Percentiles rank a stretch among this genome's conserved stretches.
Conservation (phyloP, 2,888 invertebrate species). For the Stomorhina lunata region DNA sequence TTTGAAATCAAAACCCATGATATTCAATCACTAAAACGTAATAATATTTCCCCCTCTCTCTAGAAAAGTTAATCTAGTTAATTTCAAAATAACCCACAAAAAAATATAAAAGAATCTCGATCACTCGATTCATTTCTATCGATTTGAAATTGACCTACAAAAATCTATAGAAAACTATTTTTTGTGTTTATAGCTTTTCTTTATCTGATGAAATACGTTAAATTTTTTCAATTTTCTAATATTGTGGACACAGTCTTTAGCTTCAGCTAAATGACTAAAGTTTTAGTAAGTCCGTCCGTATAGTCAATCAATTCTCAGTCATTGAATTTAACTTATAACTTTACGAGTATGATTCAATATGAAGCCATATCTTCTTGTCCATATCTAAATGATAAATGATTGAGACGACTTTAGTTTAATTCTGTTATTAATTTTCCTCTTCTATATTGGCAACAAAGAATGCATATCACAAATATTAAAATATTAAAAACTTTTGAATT, state of each 20-base stretch:
- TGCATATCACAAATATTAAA: too few relatives aligned
- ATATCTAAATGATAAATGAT: too few relatives aligned
- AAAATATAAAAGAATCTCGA: neutral
- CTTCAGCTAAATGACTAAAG: neutral
- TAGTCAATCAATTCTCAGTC: too few relatives aligned
- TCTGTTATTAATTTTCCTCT: too few relatives aligned
- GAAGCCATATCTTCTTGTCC: too few relatives aligned
- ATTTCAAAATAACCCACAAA: neutral
- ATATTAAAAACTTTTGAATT: too few relatives aligned
- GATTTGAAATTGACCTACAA: constrained; percentile 40
- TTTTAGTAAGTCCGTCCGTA: neutral
- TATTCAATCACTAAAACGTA: neutral
- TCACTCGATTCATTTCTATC: neutral
- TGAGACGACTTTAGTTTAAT: too few relatives aligned
- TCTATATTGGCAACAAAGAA: too few relatives aligned
- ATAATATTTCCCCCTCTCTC: neutral
- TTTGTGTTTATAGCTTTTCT: constrained; percentile 18
- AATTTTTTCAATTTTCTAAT: constrained; percentile 9
- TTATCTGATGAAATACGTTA: constrained; percentile 4
- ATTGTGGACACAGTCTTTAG: neutral
- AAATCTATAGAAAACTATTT: constrained; percentile 1
- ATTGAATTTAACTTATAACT: too few relatives aligned
- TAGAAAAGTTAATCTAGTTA: neutral
- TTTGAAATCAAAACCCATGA: neutral
- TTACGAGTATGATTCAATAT: too few relatives aligned